phyloP scores from a whole-genome alignment of 1,140 invertebrate genomes.

The Drosophila ficusphila region DNA sequence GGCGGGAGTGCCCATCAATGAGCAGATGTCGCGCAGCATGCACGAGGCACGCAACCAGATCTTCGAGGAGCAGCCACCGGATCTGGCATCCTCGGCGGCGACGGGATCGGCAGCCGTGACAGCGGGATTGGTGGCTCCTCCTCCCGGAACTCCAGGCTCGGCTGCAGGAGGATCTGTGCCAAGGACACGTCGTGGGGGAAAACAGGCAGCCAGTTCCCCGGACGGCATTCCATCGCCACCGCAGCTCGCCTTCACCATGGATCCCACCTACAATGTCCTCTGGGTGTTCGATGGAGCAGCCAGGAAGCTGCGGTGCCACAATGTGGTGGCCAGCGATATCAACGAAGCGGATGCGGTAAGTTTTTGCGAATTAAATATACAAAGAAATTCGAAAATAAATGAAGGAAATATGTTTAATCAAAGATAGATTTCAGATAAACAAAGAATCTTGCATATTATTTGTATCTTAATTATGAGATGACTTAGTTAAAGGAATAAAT shows the following conservation, averaged over 20 bases:
- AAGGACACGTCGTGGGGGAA: slow-evolving; percentile 17
- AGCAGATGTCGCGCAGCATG: slow-evolving; percentile 83
- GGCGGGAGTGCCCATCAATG: slow-evolving; percentile 67
- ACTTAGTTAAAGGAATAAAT: no score
- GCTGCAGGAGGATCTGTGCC: slow-evolving; percentile 6
- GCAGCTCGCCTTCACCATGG: slow-evolving; percentile 86
- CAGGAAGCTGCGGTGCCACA: slow-evolving; percentile 91
- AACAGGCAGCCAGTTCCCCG: slow-evolving; percentile 10
- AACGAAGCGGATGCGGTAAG: slow-evolving; percentile 63
- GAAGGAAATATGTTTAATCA: no score
- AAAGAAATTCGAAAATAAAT: no score
- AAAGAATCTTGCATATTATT: no score
- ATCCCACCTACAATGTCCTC: slow-evolving; percentile 94
- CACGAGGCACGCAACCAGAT: slow-evolving; percentile 82
- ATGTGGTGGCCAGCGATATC: slow-evolving; percentile 90
- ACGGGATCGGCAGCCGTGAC: neutral
- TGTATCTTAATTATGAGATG: no score
- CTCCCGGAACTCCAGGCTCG: slow-evolving; percentile 21
- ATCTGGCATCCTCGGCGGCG: slow-evolving; percentile 4
- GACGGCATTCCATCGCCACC: slow-evolving; percentile 54
- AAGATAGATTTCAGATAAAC: no score
- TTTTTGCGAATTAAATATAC: no score
- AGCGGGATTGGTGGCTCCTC: no score
- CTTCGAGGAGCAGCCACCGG: slow-evolving; percentile 70
- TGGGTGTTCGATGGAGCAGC: slow-evolving; percentile 92